These are phyloP conservation scores for Poeciliopsis infans DNA, from an alignment of 2,797 vertebrate genomes.

Conservation along the genomic window DNA sequence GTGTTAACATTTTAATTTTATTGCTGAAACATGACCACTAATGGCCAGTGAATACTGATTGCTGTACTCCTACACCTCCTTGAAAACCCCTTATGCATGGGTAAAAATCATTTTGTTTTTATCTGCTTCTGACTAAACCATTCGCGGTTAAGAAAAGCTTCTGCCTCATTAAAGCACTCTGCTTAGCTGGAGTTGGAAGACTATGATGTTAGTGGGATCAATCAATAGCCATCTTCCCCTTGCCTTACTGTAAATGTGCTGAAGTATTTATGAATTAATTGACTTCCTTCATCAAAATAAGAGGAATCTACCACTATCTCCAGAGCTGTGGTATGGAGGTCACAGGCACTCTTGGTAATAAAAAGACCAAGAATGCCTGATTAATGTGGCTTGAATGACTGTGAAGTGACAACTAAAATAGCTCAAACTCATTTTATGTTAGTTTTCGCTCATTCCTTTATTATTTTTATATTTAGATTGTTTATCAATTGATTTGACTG, in stretches of 20 bases:
- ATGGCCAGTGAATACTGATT: constrained; percentile 42
- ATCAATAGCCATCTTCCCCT: constrained; percentile 84
- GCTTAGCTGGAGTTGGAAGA: constrained; percentile 53
- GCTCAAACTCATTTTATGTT: neutral
- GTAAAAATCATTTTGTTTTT: constrained; percentile 67
- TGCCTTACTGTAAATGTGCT: constrained; percentile 85
- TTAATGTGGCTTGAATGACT: constrained; percentile 35
- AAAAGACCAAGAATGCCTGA: constrained; percentile 55
- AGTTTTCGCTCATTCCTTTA: neutral
- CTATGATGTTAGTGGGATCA: constrained; percentile 78
- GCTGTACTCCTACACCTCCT: constrained; percentile 37
- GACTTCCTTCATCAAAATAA: constrained; percentile 79
- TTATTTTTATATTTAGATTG: neutral
- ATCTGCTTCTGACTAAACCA: constrained; percentile 59
- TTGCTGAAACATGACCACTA: constrained; percentile 19
- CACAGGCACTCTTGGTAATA: constrained; percentile 74
- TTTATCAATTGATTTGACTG: constrained; percentile 1
- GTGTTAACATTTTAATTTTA: constrained; percentile 13
- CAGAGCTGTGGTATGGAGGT: constrained; percentile 72
- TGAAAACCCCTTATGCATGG: constrained; percentile 45
- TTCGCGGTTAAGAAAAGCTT: constrained; percentile 70
- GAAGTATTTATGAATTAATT: constrained; percentile 90
- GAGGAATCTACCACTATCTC: constrained; percentile 54
- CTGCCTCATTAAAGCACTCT: constrained; percentile 65
- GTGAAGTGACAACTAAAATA: constrained; percentile 27